A percentile compares a stretch with the other conserved stretches of the same genome.
Conservation (phyloP, 30 jellyfish, hydroid and myxozoan genomes). For the Pelagia noctiluca region DNA sequence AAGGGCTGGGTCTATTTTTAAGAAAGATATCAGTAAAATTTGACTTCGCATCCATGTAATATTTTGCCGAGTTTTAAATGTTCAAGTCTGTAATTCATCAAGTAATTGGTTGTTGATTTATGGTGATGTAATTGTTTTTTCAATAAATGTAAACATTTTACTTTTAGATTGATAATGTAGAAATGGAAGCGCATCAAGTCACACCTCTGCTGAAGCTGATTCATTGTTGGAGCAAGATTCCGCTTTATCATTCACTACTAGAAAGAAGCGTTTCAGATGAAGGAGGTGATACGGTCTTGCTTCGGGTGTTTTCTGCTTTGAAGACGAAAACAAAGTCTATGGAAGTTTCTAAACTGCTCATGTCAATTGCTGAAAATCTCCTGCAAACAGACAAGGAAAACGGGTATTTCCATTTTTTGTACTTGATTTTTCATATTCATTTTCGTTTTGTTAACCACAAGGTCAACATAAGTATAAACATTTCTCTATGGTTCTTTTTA, state of each 20-base stretch:
- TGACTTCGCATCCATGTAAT: too few species aligned
- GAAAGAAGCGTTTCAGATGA: not conserved
- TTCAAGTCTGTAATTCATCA: too few species aligned
- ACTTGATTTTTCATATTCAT: too few species aligned
- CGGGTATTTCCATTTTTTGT: not conserved
- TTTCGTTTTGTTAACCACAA: too few species aligned
- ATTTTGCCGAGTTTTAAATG: too few species aligned
- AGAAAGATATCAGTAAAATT: too few species aligned
- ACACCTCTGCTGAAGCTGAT: slow-evolving; percentile 78
- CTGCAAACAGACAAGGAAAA: slow-evolving; percentile 24
- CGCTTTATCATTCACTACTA: slow-evolving; percentile 61
- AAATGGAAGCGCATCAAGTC: slow-evolving; percentile 59
- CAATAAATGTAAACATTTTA: too few species aligned
- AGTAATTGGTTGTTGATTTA: too few species aligned
- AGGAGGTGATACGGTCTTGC: slow-evolving; percentile 26
- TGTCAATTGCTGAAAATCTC: slow-evolving; percentile 48
- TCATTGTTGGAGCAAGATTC: slow-evolving; percentile 62
- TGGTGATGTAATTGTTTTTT: too few species aligned
- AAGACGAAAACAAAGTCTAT: slow-evolving; percentile 28
- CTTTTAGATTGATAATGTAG: not conserved
- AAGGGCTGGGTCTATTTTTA: too few species aligned
- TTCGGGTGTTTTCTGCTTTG: slow-evolving; percentile 20
- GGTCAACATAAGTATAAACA: too few species aligned
- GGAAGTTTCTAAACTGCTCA: slow-evolving; percentile 33
- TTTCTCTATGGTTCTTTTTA: too few species aligned